Evolutionary conservation across 1,140 invertebrate species (phyloP), one percentile per base, ranked within the genome.

Genomic region (Lethrus apterus): DNA sequence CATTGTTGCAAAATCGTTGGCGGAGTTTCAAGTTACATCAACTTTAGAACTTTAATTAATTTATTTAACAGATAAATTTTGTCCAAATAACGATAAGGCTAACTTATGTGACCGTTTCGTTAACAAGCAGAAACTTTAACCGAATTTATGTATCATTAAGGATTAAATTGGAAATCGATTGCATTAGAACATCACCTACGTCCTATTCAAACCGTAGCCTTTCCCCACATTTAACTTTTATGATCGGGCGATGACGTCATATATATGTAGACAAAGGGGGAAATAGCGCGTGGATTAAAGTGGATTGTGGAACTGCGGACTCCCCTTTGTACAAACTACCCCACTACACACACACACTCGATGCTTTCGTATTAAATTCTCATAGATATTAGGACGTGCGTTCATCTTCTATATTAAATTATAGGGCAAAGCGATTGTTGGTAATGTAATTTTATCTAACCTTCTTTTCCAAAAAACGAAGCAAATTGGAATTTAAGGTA

Each of bases 131-230:
- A 38, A 23, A n/a, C 24, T 11, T 23, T 23, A 11, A 18, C 18
- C 35, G 35, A 38, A 38, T 38, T 38, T 38, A 38, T 38, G 35
- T 38, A 21, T 38, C 20, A 38, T 38, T 38, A 21, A 21, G 35
- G 35, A 21, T 38, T 38, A 13, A 38, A 38, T 38, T 38, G 35
- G 24, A 38, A 38, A 38, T 38, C 35, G 35, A 38, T 38, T 18
- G 13, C 18, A 33, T 13, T n/a, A 19, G 24, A 38, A 18, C 32
- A 21, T 8, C 20, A 7, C 13, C 35, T 21, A n/a, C 35, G 20
- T 38, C 13, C 18, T 21, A 38, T 38, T 38, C 18, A 38, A 38
- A 38, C 35, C 35, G 35, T 20, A 14, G 9, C 24, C 24, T n/a
- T 21, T 38, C 35, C 13, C 18, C 18, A 38, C 35, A 19, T 38